These are phyloP conservation scores for Acromyrmex echinatior DNA, from an alignment of 1,140 invertebrate genomes.

Conservation along the genomic window DNA sequence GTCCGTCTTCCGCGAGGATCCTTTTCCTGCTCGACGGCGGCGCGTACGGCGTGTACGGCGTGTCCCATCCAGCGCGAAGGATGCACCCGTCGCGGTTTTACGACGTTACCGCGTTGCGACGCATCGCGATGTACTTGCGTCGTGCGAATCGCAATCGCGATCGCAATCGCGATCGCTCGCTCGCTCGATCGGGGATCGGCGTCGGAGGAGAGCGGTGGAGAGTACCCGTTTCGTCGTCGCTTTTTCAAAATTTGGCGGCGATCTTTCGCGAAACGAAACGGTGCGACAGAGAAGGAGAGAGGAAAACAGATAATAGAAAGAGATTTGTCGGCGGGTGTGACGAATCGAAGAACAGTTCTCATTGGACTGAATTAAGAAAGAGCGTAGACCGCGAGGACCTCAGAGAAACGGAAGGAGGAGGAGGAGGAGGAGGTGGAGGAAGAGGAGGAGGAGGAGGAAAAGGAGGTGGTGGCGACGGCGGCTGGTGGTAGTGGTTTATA, in stretches of 20 bases:
- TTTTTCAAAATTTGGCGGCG: conserved; percentile 42
- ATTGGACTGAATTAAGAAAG: conserved; percentile 86
- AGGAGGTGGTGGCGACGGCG: conserved; percentile 78
- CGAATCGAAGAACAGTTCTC: conserved; percentile 82
- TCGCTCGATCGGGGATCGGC: conserved; percentile 21
- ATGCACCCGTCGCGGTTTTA: conserved; percentile 31
- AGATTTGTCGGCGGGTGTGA: conserved; percentile 70
- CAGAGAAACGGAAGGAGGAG: conserved; percentile 76
- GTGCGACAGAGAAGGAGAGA: conserved; percentile 50
- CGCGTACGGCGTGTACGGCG: conserved; percentile 46
- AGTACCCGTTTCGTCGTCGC: background rate
- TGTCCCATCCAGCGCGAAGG: conserved; percentile 64
- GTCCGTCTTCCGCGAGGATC: conserved; percentile 49
- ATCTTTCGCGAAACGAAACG: background rate
- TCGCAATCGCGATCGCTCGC: background rate
- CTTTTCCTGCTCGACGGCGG: conserved; percentile 38
- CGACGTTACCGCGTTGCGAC: conserved; percentile 36
- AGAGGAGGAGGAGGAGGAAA: conserved; percentile 76
- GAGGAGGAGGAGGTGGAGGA: conserved; percentile 74
- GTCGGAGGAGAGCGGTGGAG: background rate
- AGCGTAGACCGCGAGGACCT: conserved; percentile 81
- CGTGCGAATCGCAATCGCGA: conserved; percentile 5
- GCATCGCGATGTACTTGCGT: conserved; percentile 56
- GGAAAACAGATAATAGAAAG: conserved; percentile 35
- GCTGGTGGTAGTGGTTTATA: conserved; percentile 63